Conservation (phyloP, 1,140 invertebrate species). For the Ephestia elutella region DNA sequence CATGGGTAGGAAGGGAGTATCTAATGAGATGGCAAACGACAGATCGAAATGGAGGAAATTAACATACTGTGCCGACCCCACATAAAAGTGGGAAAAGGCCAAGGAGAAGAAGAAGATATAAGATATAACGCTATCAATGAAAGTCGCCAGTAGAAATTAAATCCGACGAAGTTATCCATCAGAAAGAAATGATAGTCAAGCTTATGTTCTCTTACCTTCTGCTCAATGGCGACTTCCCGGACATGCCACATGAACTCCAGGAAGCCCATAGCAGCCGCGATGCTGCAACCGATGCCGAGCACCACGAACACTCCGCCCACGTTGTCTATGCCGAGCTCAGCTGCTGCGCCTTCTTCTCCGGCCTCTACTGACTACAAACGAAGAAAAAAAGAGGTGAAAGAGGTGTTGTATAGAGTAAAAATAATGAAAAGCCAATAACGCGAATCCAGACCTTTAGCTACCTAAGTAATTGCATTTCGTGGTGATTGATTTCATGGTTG, state of each 20-base stretch:
- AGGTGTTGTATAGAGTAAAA: not conserved
- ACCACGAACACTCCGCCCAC: conserved; percentile 95
- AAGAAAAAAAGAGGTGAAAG: not conserved
- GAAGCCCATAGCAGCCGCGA: conserved; percentile 79
- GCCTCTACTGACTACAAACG: conserved; percentile 47
- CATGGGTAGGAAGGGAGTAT: no score
- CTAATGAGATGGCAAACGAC: no score
- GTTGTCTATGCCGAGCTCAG: conserved; percentile 83
- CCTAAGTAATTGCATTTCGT: no score
- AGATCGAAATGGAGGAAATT: no score
- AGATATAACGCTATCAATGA: no score
- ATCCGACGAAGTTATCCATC: no score
- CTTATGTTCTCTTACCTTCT: conserved; percentile 78
- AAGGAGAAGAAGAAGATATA: conserved; percentile 1
- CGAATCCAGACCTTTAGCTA: no score
- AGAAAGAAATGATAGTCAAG: no score
- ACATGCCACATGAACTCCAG: conserved; percentile 90
- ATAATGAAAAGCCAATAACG: not conserved
- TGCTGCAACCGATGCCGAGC: conserved; percentile 80
- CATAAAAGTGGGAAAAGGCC: no score
- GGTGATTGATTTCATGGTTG: no score
- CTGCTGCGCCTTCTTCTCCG: conserved; percentile 56
- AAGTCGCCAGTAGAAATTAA: not conserved
- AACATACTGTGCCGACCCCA: no score
- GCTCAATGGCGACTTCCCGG: conserved; percentile 82